phyloP scores from a whole-genome alignment of 2,888 invertebrate genomes.

The Blera fallax region DNA sequence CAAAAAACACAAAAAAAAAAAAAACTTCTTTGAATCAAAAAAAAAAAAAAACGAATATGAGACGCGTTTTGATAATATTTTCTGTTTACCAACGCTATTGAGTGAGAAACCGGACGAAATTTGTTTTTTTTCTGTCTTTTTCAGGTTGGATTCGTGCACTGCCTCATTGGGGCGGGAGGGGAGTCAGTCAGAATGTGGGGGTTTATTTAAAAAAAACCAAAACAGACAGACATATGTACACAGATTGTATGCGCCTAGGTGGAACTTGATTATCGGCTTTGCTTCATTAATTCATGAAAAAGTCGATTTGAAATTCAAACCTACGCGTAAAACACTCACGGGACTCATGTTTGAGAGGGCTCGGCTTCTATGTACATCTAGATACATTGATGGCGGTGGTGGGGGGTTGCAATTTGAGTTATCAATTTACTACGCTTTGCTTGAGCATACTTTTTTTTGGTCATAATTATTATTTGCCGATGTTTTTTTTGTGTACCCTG shows the following conservation, averaged over 20 bases:
- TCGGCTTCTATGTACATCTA: not conserved
- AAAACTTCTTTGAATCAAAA: slow-evolving; percentile 18
- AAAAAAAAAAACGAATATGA: slow-evolving; percentile 12
- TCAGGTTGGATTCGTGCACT: not conserved
- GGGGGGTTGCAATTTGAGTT: not conserved
- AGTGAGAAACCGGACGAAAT: slow-evolving; percentile 30
- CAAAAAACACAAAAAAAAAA: slow-evolving; percentile 18
- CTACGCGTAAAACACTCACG: not conserved
- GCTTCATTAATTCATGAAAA: not conserved
- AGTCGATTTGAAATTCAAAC: not conserved
- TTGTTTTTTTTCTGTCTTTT: not conserved
- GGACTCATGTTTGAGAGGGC: not conserved
- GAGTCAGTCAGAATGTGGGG: slow-evolving; percentile 1
- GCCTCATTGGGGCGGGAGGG: not conserved
- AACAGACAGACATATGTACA: not conserved
- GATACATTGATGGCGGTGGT: too few species aligned
- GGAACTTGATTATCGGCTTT: slow-evolving; percentile 36
- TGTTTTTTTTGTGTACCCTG: not conserved
- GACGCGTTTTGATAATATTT: slow-evolving; percentile 43
- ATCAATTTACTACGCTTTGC: not conserved
- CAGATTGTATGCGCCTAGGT: not conserved
- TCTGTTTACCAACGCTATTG: slow-evolving; percentile 16
- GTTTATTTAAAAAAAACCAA: slow-evolving; percentile 7
- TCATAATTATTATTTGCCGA: not conserved
- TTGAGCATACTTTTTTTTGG: not conserved